These are phyloP conservation scores for Oryzias javanicus DNA, from an alignment of 2,113 vertebrate species.

Conservation along the genomic window DNA sequence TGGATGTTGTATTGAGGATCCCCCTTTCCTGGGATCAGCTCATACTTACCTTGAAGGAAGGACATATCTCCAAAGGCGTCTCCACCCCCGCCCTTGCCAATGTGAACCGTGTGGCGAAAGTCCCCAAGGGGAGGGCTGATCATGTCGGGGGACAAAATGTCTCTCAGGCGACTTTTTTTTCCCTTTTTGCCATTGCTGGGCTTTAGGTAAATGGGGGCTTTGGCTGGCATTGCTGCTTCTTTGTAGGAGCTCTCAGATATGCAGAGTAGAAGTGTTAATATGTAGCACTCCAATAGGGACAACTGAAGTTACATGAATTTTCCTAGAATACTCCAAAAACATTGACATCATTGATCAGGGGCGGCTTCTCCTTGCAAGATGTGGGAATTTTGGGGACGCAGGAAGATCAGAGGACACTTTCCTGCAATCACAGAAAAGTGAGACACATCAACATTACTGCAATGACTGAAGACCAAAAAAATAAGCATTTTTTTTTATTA, in stretches of 20 bases:
- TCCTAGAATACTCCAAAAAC: constrained; percentile 40
- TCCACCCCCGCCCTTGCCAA: constrained; percentile 90
- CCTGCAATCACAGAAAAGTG: constrained; percentile 2
- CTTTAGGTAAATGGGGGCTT: constrained; percentile 97
- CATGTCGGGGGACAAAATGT: constrained; percentile 97
- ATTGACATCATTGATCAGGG: constrained; percentile 50
- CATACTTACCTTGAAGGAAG: constrained; percentile 95
- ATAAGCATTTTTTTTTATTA: not conserved
- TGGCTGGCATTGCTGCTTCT: constrained; percentile 88
- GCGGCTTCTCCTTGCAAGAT: constrained; percentile 25
- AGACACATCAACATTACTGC: constrained; percentile 30
- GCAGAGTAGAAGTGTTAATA: constrained; percentile 25
- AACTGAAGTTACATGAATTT: constrained; percentile 68
- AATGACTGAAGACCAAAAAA: no score
- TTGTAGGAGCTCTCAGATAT: constrained; percentile 29
- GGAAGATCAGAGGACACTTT: constrained; percentile 44
- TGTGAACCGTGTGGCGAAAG: constrained; percentile 97
- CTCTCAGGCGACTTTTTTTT: constrained; percentile 95
- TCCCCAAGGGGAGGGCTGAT: constrained; percentile 97
- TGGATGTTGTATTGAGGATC: constrained; percentile 80
- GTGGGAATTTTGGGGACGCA: constrained; percentile 10
- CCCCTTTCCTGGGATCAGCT: constrained; percentile 89
- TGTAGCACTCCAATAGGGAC: constrained; percentile 26
- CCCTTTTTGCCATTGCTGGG: constrained; percentile 91
- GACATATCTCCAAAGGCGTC: constrained; percentile 98